Evolutionary conservation across 2,888 invertebrate species (phyloP).

Genomic region (Oligia strigilis): DNA sequence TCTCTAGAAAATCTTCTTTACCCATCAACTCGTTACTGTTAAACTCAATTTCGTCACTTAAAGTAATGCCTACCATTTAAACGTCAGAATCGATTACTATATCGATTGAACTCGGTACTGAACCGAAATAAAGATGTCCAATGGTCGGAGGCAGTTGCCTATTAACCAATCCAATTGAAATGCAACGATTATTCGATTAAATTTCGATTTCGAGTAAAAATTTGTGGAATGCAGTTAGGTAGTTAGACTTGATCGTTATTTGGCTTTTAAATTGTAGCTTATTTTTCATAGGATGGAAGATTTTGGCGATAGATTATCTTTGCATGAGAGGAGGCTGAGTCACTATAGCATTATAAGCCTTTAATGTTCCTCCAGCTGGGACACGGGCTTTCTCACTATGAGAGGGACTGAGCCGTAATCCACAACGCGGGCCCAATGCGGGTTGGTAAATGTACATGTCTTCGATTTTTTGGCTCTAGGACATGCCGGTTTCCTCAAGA

Average conservation of each 20-base stretch:
- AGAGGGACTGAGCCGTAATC: no score
- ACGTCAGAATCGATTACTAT: slow-evolving; percentile 53
- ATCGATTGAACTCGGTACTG: slow-evolving; percentile 44
- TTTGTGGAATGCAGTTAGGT: slow-evolving; percentile 46
- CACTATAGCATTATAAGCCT: background rate
- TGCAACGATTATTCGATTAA: slow-evolving; percentile 55
- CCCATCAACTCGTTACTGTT: slow-evolving; percentile 27
- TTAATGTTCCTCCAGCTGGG: background rate
- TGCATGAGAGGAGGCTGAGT: background rate
- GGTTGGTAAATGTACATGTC: no score
- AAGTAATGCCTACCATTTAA: slow-evolving; percentile 51
- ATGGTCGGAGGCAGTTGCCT: slow-evolving; percentile 29
- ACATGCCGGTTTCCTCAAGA: no score
- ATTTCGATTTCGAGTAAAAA: slow-evolving; percentile 50
- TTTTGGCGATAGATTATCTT: background rate
- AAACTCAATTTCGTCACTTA: slow-evolving; percentile 54
- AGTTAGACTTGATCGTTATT: slow-evolving; percentile 31
- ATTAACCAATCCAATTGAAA: slow-evolving; percentile 58
- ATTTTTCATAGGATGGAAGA: background rate
- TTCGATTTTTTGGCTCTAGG: no score
- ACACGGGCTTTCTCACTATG: background rate
- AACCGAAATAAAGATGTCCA: slow-evolving; percentile 60
- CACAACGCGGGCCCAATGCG: no score
- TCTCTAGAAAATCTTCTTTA: slow-evolving; percentile 32
- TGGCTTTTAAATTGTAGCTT: slow-evolving; percentile 13